Evolutionary conservation across 2,888 invertebrate genomes (phyloP).

Genomic region (Ischnura elegans): DNA sequence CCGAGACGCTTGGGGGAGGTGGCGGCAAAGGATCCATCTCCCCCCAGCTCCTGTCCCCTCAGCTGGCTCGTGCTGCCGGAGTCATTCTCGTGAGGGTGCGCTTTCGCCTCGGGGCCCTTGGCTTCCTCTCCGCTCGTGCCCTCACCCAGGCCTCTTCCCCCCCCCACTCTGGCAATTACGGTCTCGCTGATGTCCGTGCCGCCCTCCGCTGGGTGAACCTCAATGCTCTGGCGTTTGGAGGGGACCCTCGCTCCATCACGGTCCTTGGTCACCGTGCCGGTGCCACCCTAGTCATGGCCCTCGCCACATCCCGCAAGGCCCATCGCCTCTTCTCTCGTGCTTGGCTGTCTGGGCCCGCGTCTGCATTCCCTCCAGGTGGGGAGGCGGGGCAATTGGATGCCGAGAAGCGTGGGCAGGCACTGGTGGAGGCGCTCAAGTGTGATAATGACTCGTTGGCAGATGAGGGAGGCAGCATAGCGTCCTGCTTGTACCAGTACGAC

Average conservation of each 20-base stretch:
- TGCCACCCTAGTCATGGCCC: conserved; percentile 89
- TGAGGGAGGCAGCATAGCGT: conserved; percentile 78
- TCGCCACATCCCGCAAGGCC: conserved; percentile 80
- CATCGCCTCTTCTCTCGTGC: conserved; percentile 74
- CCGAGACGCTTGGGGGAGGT: conserved; percentile 88
- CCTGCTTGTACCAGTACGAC: conserved; percentile 77
- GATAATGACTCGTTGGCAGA: conserved; percentile 70
- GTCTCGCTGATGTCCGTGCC: conserved; percentile 88
- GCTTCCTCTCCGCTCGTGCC: conserved; percentile 80
- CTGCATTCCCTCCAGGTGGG: conserved; percentile 44
- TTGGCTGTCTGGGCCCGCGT: conserved; percentile 73
- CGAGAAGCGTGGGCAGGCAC: background rate
- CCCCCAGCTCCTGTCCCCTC: conserved; percentile 85
- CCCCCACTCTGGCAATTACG: conserved; percentile 91
- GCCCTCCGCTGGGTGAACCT: conserved; percentile 89
- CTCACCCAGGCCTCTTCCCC: conserved; percentile 86
- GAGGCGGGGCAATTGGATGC: conserved; percentile 23
- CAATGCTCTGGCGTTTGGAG: conserved; percentile 92
- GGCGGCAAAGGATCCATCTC: conserved; percentile 73
- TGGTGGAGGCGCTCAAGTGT: conserved; percentile 70
- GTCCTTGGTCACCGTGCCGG: conserved; percentile 92
- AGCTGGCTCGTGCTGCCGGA: conserved; percentile 87
- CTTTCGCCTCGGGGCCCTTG: conserved; percentile 84
- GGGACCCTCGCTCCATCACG: conserved; percentile 87
- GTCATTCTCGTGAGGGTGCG: conserved; percentile 93